Evolutionary conservation across 1,140 invertebrate species (phyloP), one percentile per base, ranked within the genome.

Genomic region (Teleopsis dalmanni): DNA sequence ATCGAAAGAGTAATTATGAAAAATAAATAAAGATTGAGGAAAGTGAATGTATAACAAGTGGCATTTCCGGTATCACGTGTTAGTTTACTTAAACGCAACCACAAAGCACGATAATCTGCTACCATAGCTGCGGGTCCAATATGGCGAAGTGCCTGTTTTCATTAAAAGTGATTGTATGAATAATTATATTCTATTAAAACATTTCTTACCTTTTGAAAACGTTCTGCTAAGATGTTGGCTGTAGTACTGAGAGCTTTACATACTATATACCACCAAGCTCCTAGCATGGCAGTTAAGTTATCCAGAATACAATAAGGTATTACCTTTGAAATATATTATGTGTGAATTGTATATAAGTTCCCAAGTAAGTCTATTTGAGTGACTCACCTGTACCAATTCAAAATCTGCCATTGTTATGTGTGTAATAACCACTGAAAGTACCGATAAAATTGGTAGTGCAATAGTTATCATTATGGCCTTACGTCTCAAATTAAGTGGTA

Each of bases 1-100:
- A 83, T 79, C 4, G 81, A 82, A 10, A 83, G 58, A 4, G 81
- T 83, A 18, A 82, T 81, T 41, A 81, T 79, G 18, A 83, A 73
- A 54, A 83, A 83, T 6, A 83, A 68, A 54, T 82, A 82, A 3
- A 83, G 70, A 56, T 75, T 79, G 44, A 82, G 65, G 52, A 80
- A 82, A 2, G 76, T 81, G 38, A 82, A 75, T 1, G 77, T 77
- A 50, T 81, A 82, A 52, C 78, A 80, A 51, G 75, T 75, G 2
- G 79, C 76, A 22, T 78, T 76, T 34, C 80, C 80, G 1, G 78
- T 78, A 52, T 82, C 76, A 31, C 79, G 66, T 2, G 78, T 77
- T 18, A 82, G 59, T 65, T 78, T 81, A 55, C 78, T 81, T 11
- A 83, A 55, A 3, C 80, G 74, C 40, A 83, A 72, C 81, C 81